Conservation (phyloP, 1,140 invertebrate species). For the Lordiphosa clarofinis region DNA sequence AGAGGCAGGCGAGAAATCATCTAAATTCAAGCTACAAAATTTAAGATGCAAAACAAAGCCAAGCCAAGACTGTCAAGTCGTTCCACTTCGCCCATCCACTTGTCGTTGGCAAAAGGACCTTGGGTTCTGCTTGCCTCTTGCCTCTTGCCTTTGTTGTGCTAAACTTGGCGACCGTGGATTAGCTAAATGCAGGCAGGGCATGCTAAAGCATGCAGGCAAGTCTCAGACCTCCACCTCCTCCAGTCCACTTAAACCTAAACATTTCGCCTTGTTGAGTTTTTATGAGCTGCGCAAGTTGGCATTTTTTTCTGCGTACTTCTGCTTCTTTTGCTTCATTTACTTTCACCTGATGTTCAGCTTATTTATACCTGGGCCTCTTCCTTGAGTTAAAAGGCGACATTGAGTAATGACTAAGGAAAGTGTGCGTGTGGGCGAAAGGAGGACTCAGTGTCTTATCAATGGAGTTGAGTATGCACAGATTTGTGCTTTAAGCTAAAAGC, state of each 20-base stretch:
- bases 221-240: constrained; percentile 1
- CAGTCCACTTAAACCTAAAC: constrained; percentile 60
- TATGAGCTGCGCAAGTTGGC: constrained; percentile 64
- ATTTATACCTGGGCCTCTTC: constrained; percentile 43
- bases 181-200: constrained; percentile 62
- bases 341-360: constrained; percentile 62
- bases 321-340: constrained; percentile 47
- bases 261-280: constrained; percentile 71
- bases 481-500: constrained; percentile 21
- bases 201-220: constrained; percentile 37
- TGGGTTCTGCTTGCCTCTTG: constrained; percentile 37
- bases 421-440: constrained; percentile 8
- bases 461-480: constrained; percentile 1
- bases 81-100: constrained; percentile 44
- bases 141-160: constrained; percentile 59
- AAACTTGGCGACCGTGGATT: constrained; percentile 58
- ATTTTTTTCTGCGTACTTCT: constrained; percentile 28
- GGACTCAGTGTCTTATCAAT: constrained; percentile 9
- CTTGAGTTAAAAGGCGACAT: constrained; percentile 11
- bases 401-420: constrained; percentile 46
- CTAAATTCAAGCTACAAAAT: constrained; percentile 41
- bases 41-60: constrained; percentile 59
- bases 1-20: constrained; percentile 26
- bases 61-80: constrained; percentile 65
- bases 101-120: constrained; percentile 47